These are phyloP conservation scores for Sitta carolinensis DNA, from an alignment of 2,797 vertebrate species.

Conservation along the genomic window DNA sequence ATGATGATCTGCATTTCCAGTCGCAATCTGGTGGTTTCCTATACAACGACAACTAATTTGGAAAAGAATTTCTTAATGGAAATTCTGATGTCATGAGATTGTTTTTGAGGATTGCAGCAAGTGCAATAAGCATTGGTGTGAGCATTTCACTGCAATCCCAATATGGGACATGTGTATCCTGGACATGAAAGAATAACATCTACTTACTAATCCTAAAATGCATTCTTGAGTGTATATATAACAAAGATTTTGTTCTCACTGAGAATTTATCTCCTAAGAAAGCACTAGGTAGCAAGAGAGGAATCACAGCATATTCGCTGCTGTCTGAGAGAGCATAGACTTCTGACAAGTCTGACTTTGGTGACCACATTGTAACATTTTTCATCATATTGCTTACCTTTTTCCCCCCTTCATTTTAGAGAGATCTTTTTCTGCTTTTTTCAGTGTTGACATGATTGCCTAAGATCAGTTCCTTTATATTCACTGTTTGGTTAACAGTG, in stretches of 20 bases:
- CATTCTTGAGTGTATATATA: neutral
- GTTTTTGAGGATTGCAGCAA: neutral
- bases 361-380: neutral
- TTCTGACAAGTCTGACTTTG: neutral
- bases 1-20: slow-evolving; percentile 27
- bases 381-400: neutral
- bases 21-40: slow-evolving; percentile 56
- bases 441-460: neutral
- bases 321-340: neutral
- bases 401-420: neutral
- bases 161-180: neutral
- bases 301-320: neutral
- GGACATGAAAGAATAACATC: neutral
- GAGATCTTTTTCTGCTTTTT: neutral
- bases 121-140: neutral
- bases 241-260: neutral
- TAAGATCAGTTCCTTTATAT: neutral
- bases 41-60: neutral
- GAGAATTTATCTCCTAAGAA: neutral
- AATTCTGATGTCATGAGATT: neutral
- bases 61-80: neutral
- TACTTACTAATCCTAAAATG: neutral
- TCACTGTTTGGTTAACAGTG: neutral
- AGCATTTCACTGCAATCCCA: neutral
- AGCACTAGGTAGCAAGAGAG: neutral